Evolutionary conservation across 2,888 invertebrate genomes (phyloP).

Genomic region (Bugula neritina): DNA sequence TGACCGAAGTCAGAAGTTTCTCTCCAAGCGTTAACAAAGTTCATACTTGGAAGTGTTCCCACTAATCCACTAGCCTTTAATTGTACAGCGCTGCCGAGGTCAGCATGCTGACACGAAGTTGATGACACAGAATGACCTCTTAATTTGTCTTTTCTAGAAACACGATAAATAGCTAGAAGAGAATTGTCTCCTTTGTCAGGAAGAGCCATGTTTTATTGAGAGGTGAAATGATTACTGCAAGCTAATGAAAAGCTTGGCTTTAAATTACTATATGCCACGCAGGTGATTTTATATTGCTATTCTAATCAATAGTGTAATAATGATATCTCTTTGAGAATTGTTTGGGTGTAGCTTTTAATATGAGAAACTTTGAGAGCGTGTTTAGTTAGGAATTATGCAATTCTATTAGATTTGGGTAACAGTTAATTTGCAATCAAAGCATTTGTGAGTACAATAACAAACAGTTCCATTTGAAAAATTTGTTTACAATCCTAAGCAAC

Average conservation of each 20-base stretch:
- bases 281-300: too few relatives aligned
- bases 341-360: too few relatives aligned
- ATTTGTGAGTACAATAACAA: background rate
- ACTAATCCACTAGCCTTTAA: background rate
- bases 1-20: background rate
- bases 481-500: background rate
- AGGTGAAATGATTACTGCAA: too few relatives aligned
- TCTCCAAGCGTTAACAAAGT: constrained; percentile 19
- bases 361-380: too few relatives aligned
- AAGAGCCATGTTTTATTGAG: too few relatives aligned
- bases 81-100: background rate
- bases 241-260: too few relatives aligned
- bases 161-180: background rate
- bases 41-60: background rate
- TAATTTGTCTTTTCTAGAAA: constrained; percentile 3
- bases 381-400: too few relatives aligned
- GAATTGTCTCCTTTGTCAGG: background rate
- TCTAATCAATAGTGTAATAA: too few relatives aligned
- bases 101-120: background rate
- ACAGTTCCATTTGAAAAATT: background rate
- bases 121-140: background rate
- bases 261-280: too few relatives aligned
- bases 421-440: background rate
- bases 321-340: too few relatives aligned
- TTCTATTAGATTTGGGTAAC: too few relatives aligned